Percentiles rank a stretch among this genome's conserved stretches.
Evolutionary conservation across 2,888 invertebrate species (phyloP).

Genomic region (Pristionchus entomophagus): DNA sequence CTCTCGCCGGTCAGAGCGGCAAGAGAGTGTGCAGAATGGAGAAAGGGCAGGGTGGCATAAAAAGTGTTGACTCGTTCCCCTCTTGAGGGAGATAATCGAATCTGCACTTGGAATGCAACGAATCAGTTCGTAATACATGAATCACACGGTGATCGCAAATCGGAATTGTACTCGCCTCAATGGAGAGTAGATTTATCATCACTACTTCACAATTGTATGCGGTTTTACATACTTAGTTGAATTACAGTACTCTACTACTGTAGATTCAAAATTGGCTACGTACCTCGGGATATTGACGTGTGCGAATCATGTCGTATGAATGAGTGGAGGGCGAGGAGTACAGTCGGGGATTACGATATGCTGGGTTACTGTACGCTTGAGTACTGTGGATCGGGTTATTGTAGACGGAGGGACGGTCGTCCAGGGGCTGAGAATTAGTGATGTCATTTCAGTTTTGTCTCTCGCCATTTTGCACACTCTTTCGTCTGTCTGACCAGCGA

Average conservation of each 20-base stretch:
- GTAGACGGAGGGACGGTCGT: slow-evolving; percentile 18
- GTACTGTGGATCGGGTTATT: background rate
- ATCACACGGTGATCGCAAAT: no score
- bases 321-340: background rate
- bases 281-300: slow-evolving; percentile 65
- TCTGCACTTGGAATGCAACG: background rate
- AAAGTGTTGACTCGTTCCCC: background rate
- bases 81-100: background rate
- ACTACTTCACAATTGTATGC: no score
- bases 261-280: no score
- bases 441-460: no score
- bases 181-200: no score
- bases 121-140: no score
- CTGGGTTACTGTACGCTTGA: background rate
- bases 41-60: background rate
- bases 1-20: background rate
- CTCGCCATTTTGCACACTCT: no score
- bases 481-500: no score
- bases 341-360: slow-evolving; percentile 41
- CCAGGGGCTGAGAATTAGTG: slow-evolving; percentile 31
- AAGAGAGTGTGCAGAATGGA: background rate
- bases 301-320: slow-evolving; percentile 57
- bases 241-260: no score
- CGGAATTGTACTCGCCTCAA: no score
- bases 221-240: no score